Evolutionary conservation across 1,140 invertebrate genomes (phyloP).

Genomic region (Sinonovacula constricta): DNA sequence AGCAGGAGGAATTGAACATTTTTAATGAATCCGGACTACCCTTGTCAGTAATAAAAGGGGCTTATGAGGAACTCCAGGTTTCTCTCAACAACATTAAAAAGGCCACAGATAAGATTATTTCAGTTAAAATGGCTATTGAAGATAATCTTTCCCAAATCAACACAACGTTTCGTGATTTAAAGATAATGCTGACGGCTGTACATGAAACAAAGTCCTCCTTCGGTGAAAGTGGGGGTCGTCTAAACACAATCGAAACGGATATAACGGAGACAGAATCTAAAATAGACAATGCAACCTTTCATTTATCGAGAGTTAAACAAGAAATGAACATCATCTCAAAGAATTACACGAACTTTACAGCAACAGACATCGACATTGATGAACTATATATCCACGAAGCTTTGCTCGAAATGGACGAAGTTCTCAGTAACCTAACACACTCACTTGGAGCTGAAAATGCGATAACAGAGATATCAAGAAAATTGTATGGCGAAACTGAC

Average conservation of each 20-base stretch:
- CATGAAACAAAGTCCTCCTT: constrained; percentile 6
- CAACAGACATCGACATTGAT: constrained; percentile 36
- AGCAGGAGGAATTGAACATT: too few relatives aligned
- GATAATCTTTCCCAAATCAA: too few relatives aligned
- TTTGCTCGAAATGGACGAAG: background rate
- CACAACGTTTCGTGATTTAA: too few relatives aligned
- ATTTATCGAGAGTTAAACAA: too few relatives aligned
- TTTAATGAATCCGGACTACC: too few relatives aligned
- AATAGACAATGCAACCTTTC: background rate
- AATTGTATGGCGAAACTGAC: background rate
- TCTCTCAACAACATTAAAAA: too few relatives aligned
- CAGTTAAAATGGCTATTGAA: too few relatives aligned
- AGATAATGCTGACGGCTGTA: too few relatives aligned
- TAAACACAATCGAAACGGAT: background rate
- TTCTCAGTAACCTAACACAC: constrained; percentile 12
- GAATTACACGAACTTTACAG: constrained; percentile 48
- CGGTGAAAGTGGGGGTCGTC: constrained; percentile 15
- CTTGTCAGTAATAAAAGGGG: too few relatives aligned
- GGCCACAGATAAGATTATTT: too few relatives aligned
- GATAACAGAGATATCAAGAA: background rate
- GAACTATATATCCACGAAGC: constrained; percentile 31
- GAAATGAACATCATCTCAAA: too few relatives aligned
- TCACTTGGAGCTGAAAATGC: background rate
- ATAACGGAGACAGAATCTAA: background rate
- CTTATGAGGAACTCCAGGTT: too few relatives aligned